Evolutionary conservation across 2,888 invertebrate genomes (phyloP).

Genomic region (Amiota minor): DNA sequence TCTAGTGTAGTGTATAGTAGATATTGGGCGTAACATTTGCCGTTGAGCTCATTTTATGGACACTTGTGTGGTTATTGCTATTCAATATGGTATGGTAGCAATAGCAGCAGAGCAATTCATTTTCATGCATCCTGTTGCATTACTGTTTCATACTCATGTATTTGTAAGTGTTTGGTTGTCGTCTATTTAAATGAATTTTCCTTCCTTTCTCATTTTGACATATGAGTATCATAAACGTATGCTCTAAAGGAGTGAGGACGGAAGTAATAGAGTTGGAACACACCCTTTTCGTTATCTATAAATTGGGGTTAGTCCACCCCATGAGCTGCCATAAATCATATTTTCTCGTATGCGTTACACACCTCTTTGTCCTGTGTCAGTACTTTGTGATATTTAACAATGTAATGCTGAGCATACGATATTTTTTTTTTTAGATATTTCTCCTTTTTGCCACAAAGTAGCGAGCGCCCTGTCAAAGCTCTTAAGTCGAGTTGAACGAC

Average conservation of each 20-base stretch:
- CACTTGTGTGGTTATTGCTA: conserved; percentile 31
- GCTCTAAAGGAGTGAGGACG: no score
- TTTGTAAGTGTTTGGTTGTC: not conserved
- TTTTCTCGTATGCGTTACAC: conserved; percentile 12
- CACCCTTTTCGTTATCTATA: not conserved
- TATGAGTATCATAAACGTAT: no score
- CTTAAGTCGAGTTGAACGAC: not conserved
- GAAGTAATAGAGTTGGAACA: not conserved
- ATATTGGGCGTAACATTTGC: not conserved
- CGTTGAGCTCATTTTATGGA: conserved; percentile 30
- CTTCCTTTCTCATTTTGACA: no score
- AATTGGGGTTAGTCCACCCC: not conserved
- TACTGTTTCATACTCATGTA: not conserved
- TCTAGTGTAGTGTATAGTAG: no score
- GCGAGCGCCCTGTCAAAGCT: not conserved
- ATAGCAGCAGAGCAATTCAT: not conserved
- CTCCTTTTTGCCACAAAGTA: not conserved
- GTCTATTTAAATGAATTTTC: no score
- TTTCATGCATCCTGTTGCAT: not conserved
- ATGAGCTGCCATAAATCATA: conserved; percentile 26
- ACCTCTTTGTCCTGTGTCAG: conserved; percentile 4
- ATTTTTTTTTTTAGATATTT: not conserved
- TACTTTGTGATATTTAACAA: conserved; percentile 25
- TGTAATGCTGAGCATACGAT: not conserved
- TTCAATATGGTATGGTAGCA: not conserved